Conservation (phyloP, 2,113 vertebrate species). For the Apteryx mantelli region DNA sequence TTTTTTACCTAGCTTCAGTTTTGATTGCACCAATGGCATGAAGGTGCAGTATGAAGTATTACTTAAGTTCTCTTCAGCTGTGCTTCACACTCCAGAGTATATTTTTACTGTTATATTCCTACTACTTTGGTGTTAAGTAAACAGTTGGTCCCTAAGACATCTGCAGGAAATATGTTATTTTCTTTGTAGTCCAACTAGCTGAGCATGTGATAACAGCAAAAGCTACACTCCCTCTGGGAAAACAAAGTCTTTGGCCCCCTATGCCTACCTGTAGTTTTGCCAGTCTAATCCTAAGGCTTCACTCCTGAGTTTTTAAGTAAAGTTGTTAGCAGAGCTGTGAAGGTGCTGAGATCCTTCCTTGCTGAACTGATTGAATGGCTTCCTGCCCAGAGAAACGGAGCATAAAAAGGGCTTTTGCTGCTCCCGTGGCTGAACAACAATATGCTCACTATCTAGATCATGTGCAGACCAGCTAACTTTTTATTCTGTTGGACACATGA, state of each 20-base stretch:
- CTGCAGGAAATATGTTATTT: neutral
- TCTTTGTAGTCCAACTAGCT: neutral
- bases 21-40: neutral
- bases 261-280: neutral
- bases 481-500: constrained; percentile 1
- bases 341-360: neutral
- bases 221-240: neutral
- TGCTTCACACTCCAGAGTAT: neutral
- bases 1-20: neutral
- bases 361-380: neutral
- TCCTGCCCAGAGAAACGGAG: neutral
- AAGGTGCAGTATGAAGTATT: neutral
- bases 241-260: fast-evolving
- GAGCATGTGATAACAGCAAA: neutral
- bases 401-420: neutral
- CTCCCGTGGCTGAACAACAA: neutral
- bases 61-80: neutral
- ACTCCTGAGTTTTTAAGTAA: neutral
- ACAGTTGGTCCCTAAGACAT: neutral
- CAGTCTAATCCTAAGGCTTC: neutral
- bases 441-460: neutral
- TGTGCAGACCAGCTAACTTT: neutral
- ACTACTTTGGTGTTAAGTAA: neutral
- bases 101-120: neutral
- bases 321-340: neutral